Evolutionary conservation across 2,888 invertebrate species (phyloP).

Genomic region (Parasteatoda lunata): DNA sequence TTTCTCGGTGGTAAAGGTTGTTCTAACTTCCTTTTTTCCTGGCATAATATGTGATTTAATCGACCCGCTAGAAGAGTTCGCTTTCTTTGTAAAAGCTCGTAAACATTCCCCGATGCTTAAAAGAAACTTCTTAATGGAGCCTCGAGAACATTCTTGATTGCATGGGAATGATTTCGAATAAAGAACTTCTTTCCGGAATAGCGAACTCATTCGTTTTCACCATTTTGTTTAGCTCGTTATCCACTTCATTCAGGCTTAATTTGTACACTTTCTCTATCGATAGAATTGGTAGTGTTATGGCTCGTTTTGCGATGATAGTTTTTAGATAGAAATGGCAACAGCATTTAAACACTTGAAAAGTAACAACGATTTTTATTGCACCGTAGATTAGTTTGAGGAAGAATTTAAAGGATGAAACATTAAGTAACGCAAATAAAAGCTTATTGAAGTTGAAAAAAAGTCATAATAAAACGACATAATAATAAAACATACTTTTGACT

Average conservation of each 20-base stretch:
- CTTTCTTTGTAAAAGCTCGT: constrained; percentile 21
- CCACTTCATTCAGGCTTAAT: not conserved
- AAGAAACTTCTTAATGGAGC: constrained; percentile 31
- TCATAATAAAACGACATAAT: too few relatives aligned
- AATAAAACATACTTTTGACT: too few relatives aligned
- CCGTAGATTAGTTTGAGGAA: too few relatives aligned
- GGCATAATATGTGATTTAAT: not conserved
- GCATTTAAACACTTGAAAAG: too few relatives aligned
- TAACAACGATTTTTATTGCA: too few relatives aligned
- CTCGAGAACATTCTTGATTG: constrained; percentile 19
- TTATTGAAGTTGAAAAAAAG: too few relatives aligned
- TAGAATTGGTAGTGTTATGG: not conserved
- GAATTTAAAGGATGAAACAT: too few relatives aligned
- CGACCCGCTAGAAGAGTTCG: not conserved
- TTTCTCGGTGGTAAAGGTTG: not conserved
- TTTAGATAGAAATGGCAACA: not conserved
- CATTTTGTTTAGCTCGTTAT: not conserved
- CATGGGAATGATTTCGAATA: constrained; percentile 13
- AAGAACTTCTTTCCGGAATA: not conserved
- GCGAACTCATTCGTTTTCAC: not conserved
- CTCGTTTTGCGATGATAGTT: not conserved
- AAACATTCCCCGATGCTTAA: constrained; percentile 30
- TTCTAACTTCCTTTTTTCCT: not conserved
- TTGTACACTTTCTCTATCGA: not conserved
- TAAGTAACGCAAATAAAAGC: too few relatives aligned